Evolutionary conservation across 2,113 vertebrate species (phyloP).

Genomic region (Pollimyrus isidori): DNA sequence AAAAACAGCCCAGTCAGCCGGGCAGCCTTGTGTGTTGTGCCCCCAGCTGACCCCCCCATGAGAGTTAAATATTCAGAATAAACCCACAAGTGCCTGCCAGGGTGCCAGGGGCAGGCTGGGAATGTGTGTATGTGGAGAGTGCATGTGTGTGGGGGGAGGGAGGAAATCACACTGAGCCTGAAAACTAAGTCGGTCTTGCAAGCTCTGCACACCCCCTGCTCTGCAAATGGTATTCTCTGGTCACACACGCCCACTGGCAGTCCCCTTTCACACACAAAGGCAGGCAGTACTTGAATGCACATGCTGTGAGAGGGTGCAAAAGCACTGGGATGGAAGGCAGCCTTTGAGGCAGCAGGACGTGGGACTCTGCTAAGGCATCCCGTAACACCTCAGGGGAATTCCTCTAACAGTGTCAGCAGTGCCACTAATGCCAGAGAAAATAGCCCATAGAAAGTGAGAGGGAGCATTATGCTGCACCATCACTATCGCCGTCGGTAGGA

Average conservation of each 20-base stretch:
- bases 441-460: background rate
- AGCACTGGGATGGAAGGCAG: background rate
- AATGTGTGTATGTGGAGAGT: background rate
- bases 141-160: background rate
- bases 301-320: background rate
- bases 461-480: background rate
- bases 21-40: background rate
- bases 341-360: background rate
- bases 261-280: background rate
- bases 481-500: background rate
- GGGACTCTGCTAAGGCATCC: background rate
- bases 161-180: background rate
- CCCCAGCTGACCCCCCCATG: background rate
- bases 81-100: background rate
- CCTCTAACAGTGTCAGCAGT: background rate
- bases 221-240: background rate
- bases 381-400: background rate
- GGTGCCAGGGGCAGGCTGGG: background rate
- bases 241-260: background rate
- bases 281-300: no score
- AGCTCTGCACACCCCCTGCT: background rate
- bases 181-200: background rate
- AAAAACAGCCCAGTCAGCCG: slow-evolving; percentile 17
- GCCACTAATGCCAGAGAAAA: background rate
- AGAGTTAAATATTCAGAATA: background rate